A percentile compares a stretch with the other conserved stretches of the same genome.
phyloP scores from a whole-genome alignment of 2,888 invertebrate genomes.

The Steinernema scapterisci region DNA sequence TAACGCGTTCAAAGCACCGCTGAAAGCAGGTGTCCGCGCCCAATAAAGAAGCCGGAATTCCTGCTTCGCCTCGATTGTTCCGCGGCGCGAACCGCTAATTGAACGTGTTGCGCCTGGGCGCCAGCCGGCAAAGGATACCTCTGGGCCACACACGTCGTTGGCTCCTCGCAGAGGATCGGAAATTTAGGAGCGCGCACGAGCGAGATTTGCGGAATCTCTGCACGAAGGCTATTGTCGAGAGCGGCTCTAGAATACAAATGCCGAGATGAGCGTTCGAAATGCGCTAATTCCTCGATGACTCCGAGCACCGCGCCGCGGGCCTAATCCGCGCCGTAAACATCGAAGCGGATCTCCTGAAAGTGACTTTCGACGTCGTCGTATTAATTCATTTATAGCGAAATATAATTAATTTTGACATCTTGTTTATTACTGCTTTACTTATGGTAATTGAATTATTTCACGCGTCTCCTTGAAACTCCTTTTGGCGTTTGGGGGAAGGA shows the following conservation, averaged over 20 bases:
- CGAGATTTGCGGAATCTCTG: background rate
- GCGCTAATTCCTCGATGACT: background rate
- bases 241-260: background rate
- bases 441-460: conserved; percentile 31
- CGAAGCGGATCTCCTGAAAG: conserved; percentile 8
- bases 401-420: conserved; percentile 32
- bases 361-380: conserved; percentile 22
- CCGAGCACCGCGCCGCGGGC: conserved; percentile 8
- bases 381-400: conserved; percentile 32
- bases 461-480: background rate
- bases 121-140: background rate
- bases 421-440: conserved; percentile 31
- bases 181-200: background rate
- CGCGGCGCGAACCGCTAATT: conserved; percentile 28
- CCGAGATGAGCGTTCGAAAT: background rate
- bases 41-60: conserved; percentile 28
- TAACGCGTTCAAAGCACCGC: conserved; percentile 9
- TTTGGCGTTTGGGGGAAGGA: background rate
- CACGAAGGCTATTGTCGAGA: background rate
- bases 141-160: conserved; percentile 11
- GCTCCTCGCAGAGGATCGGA: background rate
- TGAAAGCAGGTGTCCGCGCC: conserved; percentile 27
- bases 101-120: background rate
- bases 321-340: conserved; percentile 21
- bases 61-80: conserved; percentile 9